Base-by-base conservation (phyloP, 2,888 invertebrate genomes). In the Mythimna vitellina region DNA sequence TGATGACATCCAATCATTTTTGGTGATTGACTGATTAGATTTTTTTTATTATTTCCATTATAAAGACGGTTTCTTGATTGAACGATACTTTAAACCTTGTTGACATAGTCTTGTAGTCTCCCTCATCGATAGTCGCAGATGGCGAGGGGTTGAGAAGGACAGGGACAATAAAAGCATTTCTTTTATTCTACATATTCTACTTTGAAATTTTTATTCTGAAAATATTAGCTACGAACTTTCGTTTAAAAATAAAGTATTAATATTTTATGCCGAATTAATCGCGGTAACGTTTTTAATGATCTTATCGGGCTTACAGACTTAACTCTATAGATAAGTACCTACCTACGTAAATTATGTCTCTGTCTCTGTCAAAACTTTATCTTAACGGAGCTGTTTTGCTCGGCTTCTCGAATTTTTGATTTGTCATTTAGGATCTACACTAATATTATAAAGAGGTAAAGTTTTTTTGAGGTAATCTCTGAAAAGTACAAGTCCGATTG, bases 211-310 rank as follows among this genome's bases (percentile, higher is more conserved):
- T 29, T 29, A 29, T 29, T 29, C 25, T 29, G 49, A 51, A 63
- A 60, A 20, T 29, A 6, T n/a, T 12, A 51, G 6, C 20, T 35
- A 46, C 35, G 56, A 60, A 56, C 17, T 61, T n/a, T 42, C 29
- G 10, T 69, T 53, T 14, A 64, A 64, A 81, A 82, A 82, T 77
- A 78, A 53, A 82, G 60, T 25, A 25, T 46, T 46, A 76, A 69
- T 62, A 9, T 57, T 53, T 53, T 51, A 69, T 63, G 57, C 54
- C 17, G 10, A 63, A 78, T 66, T 66, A 63, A 65, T 62, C n/a
- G 5, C 22, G 14, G 51, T 62, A 46, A 17, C 38, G 46, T 63
- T 60, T 68, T 61, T 42, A 58, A 54, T 53, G 65, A 70, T 82
- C 46, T 73, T 82, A 80, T 80, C 74, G 10, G 25, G 66, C 66